These are phyloP conservation scores for human (Homo sapiens) DNA, from an alignment of 2,113 vertebrate species.

Conservation along the genomic window GRCh38 chr6:111922501-111923000, in stretches of 20 bases:
- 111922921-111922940: conserved; percentile 51
- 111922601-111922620: not conserved
- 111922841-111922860: conserved; percentile 45
- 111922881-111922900: conserved; percentile 57
- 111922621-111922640: not conserved
- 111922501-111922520: conserved; percentile 1
- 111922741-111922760: conserved; percentile 29
- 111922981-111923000: conserved; percentile 52
- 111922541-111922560: not conserved
- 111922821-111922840: conserved; percentile 39
- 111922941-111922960: conserved; percentile 66
- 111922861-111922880: conserved; percentile 48
- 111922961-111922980: conserved; percentile 57
- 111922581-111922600: conserved; percentile 47
- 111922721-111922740: not conserved
- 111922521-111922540: not conserved
- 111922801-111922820: not conserved
- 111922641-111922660: not conserved
- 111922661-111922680: not conserved
- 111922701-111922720: not conserved
- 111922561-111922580: conserved; percentile 18
- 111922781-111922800: conserved; percentile 38
- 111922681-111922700: not conserved
- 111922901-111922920: conserved; percentile 55
- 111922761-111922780: conserved; percentile 10